These are phyloP conservation scores for Thamnaconus septentrionalis DNA, from an alignment of 2,113 vertebrate genomes.

Conservation along the genomic window DNA sequence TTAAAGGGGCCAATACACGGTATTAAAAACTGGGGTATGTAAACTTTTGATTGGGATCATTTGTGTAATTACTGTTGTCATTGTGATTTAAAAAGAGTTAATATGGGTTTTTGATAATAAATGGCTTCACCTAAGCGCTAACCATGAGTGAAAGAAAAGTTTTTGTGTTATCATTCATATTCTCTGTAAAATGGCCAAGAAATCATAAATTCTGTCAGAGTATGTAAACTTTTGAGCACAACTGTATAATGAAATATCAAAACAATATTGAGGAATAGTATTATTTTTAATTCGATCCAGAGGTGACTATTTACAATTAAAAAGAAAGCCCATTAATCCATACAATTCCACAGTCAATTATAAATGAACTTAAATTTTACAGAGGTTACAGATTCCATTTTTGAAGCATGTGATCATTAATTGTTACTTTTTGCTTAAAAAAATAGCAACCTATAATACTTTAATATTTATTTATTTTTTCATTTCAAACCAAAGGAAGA, in stretches of 20 bases:
- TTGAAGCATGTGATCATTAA: constrained; percentile 68
- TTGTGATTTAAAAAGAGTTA: too few species aligned
- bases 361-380: constrained; percentile 63
- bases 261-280: constrained; percentile 34
- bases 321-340: constrained; percentile 66
- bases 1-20: too few species aligned
- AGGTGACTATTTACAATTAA: constrained; percentile 74
- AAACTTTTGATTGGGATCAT: too few species aligned
- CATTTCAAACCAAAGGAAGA: constrained; percentile 81
- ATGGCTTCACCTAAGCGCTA: too few species aligned
- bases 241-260: not conserved
- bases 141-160: too few species aligned
- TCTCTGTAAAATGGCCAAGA: too few species aligned
- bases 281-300: constrained; percentile 77
- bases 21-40: too few species aligned
- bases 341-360: constrained; percentile 74
- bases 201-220: too few species aligned
- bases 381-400: constrained; percentile 54
- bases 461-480: constrained; percentile 88
- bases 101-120: too few species aligned
- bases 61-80: too few species aligned
- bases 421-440: constrained; percentile 79
- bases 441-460: constrained; percentile 87
- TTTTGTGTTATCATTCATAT: too few species aligned
- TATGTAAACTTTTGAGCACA: too few species aligned